Evolutionary conservation across 1,140 invertebrate species (phyloP).

Genomic region (Pseudomyrmex dendroicus): DNA sequence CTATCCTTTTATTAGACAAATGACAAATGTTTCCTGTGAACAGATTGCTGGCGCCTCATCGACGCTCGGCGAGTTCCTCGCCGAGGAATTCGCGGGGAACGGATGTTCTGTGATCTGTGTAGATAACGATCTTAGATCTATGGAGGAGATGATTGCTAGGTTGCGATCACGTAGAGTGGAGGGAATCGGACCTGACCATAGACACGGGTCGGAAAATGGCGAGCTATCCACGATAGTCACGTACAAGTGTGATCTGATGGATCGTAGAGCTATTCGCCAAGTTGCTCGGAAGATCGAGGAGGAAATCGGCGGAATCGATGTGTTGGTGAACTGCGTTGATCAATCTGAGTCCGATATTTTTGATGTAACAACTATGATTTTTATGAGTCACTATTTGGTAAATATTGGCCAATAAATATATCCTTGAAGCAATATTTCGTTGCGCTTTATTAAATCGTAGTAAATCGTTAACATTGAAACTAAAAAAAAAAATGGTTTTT

Average conservation of each 20-base stretch:
- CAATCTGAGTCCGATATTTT: slow-evolving; percentile 73
- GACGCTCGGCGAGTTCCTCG: slow-evolving; percentile 77
- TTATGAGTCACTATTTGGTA: slow-evolving; percentile 84
- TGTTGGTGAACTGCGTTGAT: slow-evolving; percentile 81
- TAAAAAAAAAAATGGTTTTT: too few relatives aligned
- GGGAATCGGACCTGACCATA: slow-evolving; percentile 60
- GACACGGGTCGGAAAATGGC: neutral
- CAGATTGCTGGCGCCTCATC: slow-evolving; percentile 81
- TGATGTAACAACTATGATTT: slow-evolving; percentile 75
- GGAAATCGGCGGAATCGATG: slow-evolving; percentile 77
- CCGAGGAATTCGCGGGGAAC: slow-evolving; percentile 77
- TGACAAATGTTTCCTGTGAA: neutral
- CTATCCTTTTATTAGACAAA: neutral
- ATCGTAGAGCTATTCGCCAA: slow-evolving; percentile 73
- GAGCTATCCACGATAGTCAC: neutral
- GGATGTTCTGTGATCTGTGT: slow-evolving; percentile 82
- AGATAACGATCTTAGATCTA: slow-evolving; percentile 73
- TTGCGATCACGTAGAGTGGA: slow-evolving; percentile 64
- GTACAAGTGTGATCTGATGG: slow-evolving; percentile 78
- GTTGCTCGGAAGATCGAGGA: slow-evolving; percentile 78
- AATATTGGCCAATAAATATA: neutral
- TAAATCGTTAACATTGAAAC: neutral
- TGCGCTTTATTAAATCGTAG: neutral
- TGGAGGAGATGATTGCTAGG: slow-evolving; percentile 68
- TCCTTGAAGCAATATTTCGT: neutral